Evolutionary conservation across 2,888 invertebrate species (phyloP), one percentile per base, ranked within the genome.

Genomic region (Melanostoma mellinum): DNA sequence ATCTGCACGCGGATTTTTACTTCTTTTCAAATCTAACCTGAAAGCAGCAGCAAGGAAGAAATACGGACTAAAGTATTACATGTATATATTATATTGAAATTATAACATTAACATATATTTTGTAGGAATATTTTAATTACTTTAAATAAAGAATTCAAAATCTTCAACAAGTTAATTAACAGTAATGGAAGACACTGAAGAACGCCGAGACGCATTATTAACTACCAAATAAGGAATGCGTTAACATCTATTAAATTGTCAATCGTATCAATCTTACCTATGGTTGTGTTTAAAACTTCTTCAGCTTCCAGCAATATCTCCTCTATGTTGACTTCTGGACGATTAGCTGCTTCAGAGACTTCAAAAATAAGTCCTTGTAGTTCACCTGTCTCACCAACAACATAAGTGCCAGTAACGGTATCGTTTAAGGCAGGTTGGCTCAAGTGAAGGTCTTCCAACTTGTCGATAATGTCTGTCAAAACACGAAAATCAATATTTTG

Each of bases 401-500:
- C 20, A 20, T 20, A 20, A 20, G 50, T 63, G 38, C 63, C 63
- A 9, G 50, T 50, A 48, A 63, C 32, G 10, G 50, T 63, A 38
- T 63, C 40, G 38, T 63, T 63, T 50, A 40, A 38, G 9, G 38
- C 50, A n/a, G 9, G 9, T 63, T 50, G 50, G 40, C 63, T 63
- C 20, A 20, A 40, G 63, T 63, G 40, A 40, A 50, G 30, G 5
- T 63, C 50, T 48, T 63, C 40, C 63, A 63, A 38, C 50, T 46
- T 60, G 33, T 63, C 40, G 5, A 63, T 63, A 36, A 63, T 50
- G 30, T 50, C 46, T 6, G 50, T 9, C 6, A 63, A 46, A 6
- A 36, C 48, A 61, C 38, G 30, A 50, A 63, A 63, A 48, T 63
- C 36, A 63, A 63, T 63, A 50, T 38, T 63, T 38, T 38, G 36